Evolutionary conservation across 2,888 invertebrate genomes (phyloP).

Genomic region (Pristionchus japonicus): DNA sequence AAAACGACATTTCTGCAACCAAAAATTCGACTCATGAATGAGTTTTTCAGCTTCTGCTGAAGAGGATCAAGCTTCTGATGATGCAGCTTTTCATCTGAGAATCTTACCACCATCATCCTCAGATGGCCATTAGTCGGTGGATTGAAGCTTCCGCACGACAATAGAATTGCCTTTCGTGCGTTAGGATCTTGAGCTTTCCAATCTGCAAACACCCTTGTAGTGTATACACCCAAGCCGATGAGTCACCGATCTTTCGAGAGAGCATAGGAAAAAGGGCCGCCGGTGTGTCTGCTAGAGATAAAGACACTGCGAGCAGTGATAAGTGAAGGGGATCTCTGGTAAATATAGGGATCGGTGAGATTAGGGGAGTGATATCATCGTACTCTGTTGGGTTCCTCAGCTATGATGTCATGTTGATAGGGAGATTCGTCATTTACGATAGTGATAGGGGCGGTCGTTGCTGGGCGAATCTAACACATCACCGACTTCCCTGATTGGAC

Average conservation of each 20-base stretch:
- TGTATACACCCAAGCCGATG: neutral
- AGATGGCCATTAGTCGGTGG: conserved; percentile 45
- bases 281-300: neutral
- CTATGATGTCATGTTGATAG: neutral
- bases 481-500: neutral
- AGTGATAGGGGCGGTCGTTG: neutral
- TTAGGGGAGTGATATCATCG: neutral
- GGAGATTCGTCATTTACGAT: neutral
- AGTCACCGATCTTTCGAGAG: neutral
- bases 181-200: too few species aligned
- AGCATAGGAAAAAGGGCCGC: neutral
- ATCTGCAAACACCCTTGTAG: neutral
- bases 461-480: neutral
- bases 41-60: too few species aligned
- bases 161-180: neutral
- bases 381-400: neutral
- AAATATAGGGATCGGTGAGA: neutral
- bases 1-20: too few species aligned
- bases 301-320: neutral
- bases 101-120: conserved; percentile 42
- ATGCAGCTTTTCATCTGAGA: too few species aligned
- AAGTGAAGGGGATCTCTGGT: neutral
- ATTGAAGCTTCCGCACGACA: conserved; percentile 46
- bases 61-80: neutral
- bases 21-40: too few species aligned